Conservation (phyloP, 2,888 invertebrate genomes). For the Morpho achilles region DNA sequence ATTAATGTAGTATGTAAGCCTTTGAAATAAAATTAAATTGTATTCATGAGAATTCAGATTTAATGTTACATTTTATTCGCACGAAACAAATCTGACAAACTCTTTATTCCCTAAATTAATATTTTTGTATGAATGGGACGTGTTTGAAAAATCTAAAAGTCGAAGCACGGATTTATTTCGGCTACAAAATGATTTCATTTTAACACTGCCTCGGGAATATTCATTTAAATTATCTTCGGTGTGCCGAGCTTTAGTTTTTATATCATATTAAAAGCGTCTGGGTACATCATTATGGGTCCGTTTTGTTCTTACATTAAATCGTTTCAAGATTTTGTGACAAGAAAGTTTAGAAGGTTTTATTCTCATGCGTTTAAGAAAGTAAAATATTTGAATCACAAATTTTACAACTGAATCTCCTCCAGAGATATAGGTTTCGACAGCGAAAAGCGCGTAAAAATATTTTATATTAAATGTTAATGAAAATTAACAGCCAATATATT, state of each 20-base stretch:
- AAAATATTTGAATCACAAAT: not conserved
- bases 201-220: constrained; percentile 12
- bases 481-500: no score
- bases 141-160: constrained; percentile 21
- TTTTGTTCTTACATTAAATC: constrained; percentile 16
- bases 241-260: constrained; percentile 11
- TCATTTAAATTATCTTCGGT: constrained; percentile 15
- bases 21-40: no score
- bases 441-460: no score
- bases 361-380: not conserved
- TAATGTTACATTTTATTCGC: constrained; percentile 8
- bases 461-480: no score
- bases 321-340: constrained; percentile 9
- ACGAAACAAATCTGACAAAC: constrained; percentile 16
- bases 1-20: not conserved
- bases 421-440: no score
- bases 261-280: constrained; percentile 3
- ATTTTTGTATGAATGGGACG: constrained; percentile 14
- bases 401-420: no score
- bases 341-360: not conserved
- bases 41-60: no score
- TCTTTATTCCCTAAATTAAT: constrained; percentile 17
- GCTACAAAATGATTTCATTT: constrained; percentile 22
- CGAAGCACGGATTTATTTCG: constrained; percentile 22
- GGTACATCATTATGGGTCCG: constrained; percentile 15